Evolutionary conservation across 2,113 vertebrate species (phyloP).

Genomic region (Oncorhynchus tshawytscha): DNA sequence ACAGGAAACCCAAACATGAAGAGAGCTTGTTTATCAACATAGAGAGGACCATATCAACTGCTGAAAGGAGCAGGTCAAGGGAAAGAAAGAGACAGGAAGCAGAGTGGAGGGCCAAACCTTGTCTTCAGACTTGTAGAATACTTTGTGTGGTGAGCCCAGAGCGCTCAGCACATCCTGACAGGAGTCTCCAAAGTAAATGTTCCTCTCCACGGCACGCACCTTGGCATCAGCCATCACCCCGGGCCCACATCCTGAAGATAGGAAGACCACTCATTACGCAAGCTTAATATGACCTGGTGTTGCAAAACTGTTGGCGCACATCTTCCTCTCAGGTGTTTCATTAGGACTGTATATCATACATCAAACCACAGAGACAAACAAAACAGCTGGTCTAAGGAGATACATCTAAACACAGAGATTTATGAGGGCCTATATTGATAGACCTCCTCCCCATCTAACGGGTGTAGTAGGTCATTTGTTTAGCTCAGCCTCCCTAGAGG

Average conservation of each 20-base stretch:
- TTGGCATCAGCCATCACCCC: slow-evolving; percentile 90
- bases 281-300: neutral
- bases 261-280: neutral
- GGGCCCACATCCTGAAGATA: slow-evolving; percentile 80
- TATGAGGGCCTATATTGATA: no score
- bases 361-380: neutral
- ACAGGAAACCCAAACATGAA: neutral
- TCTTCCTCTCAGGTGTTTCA: no score
- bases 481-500: no score
- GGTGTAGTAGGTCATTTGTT: no score
- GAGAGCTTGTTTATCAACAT: neutral
- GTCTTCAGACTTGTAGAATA: slow-evolving; percentile 99
- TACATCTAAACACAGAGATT: no score
- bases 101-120: slow-evolving; percentile 75
- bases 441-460: no score
- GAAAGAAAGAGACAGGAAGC: neutral
- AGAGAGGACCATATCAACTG: neutral
- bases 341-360: neutral
- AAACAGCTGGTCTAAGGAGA: no score
- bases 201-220: slow-evolving; percentile 88
- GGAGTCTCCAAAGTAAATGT: slow-evolving; percentile 93
- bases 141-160: slow-evolving; percentile 94
- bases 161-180: slow-evolving; percentile 96
- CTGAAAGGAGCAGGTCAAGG: neutral
- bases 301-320: no score